Evolutionary conservation across 2,113 vertebrate genomes (phyloP).

Genomic region (Plecotus auritus): DNA sequence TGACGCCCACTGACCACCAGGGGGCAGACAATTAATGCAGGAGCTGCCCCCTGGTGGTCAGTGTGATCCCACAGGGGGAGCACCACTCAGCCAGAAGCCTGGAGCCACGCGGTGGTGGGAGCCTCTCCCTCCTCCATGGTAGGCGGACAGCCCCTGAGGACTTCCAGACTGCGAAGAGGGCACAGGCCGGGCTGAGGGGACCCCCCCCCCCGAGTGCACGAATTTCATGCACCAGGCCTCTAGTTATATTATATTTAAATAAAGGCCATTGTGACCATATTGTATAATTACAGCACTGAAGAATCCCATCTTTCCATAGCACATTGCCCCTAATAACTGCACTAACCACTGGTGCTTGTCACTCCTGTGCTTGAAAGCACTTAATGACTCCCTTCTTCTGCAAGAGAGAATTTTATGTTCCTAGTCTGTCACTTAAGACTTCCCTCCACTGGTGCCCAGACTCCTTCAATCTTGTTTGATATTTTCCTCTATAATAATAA

Average conservation of each 20-base stretch:
- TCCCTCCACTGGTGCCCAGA: background rate
- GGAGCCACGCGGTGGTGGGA: too few relatives aligned
- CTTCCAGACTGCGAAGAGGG: too few relatives aligned
- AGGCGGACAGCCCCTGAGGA: too few relatives aligned
- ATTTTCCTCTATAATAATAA: background rate
- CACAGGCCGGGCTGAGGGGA: too few relatives aligned
- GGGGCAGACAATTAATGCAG: too few relatives aligned
- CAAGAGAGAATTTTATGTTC: background rate
- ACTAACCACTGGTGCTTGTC: background rate
- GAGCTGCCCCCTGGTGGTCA: too few relatives aligned
- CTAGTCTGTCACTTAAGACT: background rate
- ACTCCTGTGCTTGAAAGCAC: background rate
- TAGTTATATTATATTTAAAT: background rate
- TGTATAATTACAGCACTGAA: background rate
- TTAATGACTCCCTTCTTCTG: background rate
- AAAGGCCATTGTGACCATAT: background rate
- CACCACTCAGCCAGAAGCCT: too few relatives aligned
- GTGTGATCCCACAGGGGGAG: too few relatives aligned
- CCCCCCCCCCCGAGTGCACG: too few relatives aligned
- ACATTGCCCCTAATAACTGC: background rate
- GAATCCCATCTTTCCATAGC: background rate
- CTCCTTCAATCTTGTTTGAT: background rate
- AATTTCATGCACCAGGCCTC: too few relatives aligned
- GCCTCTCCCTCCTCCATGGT: too few relatives aligned
- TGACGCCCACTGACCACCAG: too few relatives aligned